Evolutionary conservation across 2,888 invertebrate species (phyloP).

Genomic region (Oscheius sp.): DNA sequence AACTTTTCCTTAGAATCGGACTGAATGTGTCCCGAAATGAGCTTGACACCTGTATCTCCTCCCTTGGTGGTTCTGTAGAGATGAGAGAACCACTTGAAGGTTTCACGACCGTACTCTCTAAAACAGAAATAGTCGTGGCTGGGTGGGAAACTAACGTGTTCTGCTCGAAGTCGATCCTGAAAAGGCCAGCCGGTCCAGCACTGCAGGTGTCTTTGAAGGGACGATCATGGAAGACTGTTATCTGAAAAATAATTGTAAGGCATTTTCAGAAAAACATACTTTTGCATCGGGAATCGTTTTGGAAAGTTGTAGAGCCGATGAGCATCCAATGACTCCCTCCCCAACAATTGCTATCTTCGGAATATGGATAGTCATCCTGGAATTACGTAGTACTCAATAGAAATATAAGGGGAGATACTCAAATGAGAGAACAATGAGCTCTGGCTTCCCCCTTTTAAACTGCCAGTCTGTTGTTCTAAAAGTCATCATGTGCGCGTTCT

Average conservation of each 20-base stretch:
- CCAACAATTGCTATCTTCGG: slow-evolving; percentile 62
- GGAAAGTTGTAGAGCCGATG: slow-evolving; percentile 64
- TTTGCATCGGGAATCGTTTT: slow-evolving; percentile 54
- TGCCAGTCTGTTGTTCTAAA: too few species aligned
- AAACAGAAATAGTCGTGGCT: neutral
- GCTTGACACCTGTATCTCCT: slow-evolving; percentile 65
- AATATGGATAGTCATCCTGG: neutral
- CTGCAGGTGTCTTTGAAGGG: slow-evolving; percentile 65
- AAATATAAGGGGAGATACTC: too few species aligned
- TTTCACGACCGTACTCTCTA: slow-evolving; percentile 58
- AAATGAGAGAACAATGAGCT: too few species aligned
- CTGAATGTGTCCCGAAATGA: slow-evolving; percentile 70
- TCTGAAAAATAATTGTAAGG: slow-evolving; percentile 30
- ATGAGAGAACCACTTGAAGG: slow-evolving; percentile 65
- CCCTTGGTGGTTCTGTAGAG: slow-evolving; percentile 56
- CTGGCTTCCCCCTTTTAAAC: too few species aligned
- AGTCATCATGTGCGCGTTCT: too few species aligned
- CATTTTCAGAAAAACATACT: neutral
- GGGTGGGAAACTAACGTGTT: slow-evolving; percentile 38
- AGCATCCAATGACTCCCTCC: slow-evolving; percentile 68
- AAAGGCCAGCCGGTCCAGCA: slow-evolving; percentile 70
- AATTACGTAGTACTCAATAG: too few species aligned
- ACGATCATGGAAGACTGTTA: slow-evolving; percentile 62
- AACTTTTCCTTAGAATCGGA: slow-evolving; percentile 61
- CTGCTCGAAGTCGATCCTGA: slow-evolving; percentile 60